phyloP scores from a whole-genome alignment of 1,140 invertebrate species.

The Triops cancriformis region DNA sequence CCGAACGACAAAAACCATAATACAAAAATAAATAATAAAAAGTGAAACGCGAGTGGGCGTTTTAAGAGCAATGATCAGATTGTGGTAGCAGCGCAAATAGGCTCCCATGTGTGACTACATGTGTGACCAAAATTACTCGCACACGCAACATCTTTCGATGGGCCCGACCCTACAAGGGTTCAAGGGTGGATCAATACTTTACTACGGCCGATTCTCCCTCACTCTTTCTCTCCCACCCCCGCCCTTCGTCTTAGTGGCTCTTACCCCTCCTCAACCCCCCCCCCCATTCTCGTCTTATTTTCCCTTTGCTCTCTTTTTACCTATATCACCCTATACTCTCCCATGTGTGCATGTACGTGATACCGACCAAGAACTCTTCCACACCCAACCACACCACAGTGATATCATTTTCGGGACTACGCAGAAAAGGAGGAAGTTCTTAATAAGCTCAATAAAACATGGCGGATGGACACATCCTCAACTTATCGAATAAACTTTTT shows the following conservation, averaged over 20 bases:
- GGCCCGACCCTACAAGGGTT: background rate
- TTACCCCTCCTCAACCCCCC: no score
- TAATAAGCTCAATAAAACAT: conserved; percentile 1
- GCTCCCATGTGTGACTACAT: no score
- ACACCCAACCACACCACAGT: background rate
- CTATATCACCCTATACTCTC: background rate
- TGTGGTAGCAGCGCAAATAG: no score
- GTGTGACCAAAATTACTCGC: background rate
- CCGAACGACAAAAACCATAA: no score
- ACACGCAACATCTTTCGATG: background rate
- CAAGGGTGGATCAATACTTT: conserved; percentile 1
- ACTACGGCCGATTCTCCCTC: background rate
- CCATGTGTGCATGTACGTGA: background rate
- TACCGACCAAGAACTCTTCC: background rate
- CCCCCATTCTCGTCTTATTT: no score
- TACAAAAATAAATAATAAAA: no score
- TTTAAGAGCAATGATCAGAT: no score
- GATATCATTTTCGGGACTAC: background rate
- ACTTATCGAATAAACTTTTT: background rate
- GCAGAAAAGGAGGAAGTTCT: background rate
- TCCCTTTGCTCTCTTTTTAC: background rate
- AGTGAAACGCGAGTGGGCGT: no score
- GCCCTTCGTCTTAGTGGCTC: background rate
- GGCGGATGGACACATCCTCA: background rate
- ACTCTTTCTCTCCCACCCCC: background rate